Evolutionary conservation across 2,797 vertebrate species (phyloP).

Genomic region (Acanthurus lineatus): DNA sequence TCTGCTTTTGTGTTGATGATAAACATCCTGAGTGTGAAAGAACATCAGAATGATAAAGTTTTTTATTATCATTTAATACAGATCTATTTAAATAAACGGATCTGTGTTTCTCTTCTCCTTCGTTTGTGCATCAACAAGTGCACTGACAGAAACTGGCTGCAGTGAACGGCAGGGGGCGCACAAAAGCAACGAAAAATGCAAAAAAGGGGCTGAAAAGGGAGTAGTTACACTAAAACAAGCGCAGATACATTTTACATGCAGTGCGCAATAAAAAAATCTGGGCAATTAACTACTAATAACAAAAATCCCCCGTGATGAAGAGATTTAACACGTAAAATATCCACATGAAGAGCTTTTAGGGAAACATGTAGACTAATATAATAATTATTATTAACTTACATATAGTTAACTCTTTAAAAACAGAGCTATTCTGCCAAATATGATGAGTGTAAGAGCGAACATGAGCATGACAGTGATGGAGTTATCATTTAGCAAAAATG

Average conservation of each 20-base stretch:
- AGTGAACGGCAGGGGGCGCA: conserved; percentile 63
- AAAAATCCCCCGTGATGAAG: background rate
- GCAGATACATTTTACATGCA: background rate
- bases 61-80: too few relatives aligned
- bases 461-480: too few relatives aligned
- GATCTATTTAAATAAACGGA: background rate
- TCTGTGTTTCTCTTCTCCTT: background rate
- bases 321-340: background rate
- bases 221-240: background rate
- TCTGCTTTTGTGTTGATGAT: background rate
- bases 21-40: too few relatives aligned
- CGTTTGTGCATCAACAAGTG: conserved; percentile 32
- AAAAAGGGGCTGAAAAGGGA: background rate
- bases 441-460: too few relatives aligned
- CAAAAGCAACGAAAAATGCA: background rate
- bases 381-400: too few relatives aligned
- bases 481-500: too few relatives aligned
- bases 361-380: rapidly evolving
- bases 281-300: background rate
- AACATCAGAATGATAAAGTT: too few relatives aligned
- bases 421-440: too few relatives aligned
- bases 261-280: background rate
- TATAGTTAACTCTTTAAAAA: too few relatives aligned
- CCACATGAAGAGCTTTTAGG: rapidly evolving
- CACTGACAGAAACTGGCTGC: background rate